Evolutionary conservation across 2,113 vertebrate species (phyloP).

Genomic region (Calypte anna): DNA sequence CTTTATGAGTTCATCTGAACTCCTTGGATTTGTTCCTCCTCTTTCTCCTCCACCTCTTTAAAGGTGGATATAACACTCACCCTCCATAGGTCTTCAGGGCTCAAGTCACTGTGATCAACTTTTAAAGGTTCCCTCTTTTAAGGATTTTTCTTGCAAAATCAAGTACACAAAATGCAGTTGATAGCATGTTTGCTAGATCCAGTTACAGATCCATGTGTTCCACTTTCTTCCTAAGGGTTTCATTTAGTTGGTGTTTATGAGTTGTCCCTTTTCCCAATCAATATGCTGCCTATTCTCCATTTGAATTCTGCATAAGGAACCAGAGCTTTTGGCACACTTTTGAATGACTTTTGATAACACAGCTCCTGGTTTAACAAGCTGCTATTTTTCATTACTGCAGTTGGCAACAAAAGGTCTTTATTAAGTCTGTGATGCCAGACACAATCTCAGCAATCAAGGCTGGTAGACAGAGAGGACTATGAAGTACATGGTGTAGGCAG

Average conservation of each 20-base stretch:
- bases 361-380: conserved; percentile 41
- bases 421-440: conserved; percentile 1
- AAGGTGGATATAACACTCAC: not conserved
- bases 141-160: not conserved
- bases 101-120: not conserved
- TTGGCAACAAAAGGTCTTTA: conserved; percentile 45
- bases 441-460: not conserved
- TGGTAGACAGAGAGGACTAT: not conserved
- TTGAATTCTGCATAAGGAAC: not conserved
- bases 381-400: conserved; percentile 15
- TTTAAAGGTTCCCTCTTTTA: not conserved
- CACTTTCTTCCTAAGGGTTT: not conserved
- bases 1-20: not conserved
- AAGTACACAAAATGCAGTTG: not conserved
- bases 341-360: conserved; percentile 36
- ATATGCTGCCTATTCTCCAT: not conserved
- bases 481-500: not conserved
- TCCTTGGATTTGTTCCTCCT: conserved; percentile 4
- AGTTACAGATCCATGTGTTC: not conserved
- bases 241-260: not conserved
- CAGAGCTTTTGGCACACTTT: not conserved
- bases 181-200: not conserved
- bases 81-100: not conserved
- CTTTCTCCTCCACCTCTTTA: not conserved
- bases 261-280: not conserved